These are phyloP conservation scores for Caenorhabditis sp. DNA, from an alignment of 2,888 invertebrate species.

Conservation along the genomic window DNA sequence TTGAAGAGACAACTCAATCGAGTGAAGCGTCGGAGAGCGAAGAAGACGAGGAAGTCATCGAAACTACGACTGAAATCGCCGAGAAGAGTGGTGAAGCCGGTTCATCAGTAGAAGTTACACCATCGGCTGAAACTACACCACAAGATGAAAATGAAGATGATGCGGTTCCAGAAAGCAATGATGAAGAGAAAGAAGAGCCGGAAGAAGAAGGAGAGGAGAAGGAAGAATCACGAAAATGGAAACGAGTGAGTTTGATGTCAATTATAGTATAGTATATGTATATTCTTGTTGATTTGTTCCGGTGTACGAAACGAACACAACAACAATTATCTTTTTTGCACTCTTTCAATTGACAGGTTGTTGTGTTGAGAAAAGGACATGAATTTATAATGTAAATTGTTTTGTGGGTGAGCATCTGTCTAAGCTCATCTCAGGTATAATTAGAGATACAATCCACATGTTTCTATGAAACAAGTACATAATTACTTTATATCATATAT, in stretches of 20 bases:
- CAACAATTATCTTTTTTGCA: neutral
- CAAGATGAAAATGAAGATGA: no score
- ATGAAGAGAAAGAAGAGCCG: slow-evolving; percentile 22
- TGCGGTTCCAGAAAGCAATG: slow-evolving; percentile 15
- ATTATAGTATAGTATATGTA: no score
- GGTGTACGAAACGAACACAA: neutral
- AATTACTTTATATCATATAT: no score
- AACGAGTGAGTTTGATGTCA: slow-evolving; percentile 40
- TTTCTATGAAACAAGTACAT: neutral
- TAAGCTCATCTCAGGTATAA: neutral
- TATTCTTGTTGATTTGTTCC: neutral
- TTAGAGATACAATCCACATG: neutral
- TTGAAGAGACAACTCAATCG: neutral
- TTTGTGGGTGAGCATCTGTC: neutral
- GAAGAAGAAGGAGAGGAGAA: slow-evolving; percentile 31
- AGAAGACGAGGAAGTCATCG: slow-evolving; percentile 11
- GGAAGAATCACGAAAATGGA: slow-evolving; percentile 42
- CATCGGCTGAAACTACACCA: no score
- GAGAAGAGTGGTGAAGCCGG: slow-evolving; percentile 21
- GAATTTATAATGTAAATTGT: neutral
- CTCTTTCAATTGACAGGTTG: neutral
- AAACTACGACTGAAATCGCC: slow-evolving; percentile 4
- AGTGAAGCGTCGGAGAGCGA: slow-evolving; percentile 6
- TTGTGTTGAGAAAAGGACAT: neutral
- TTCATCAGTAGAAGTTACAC: neutral